Percentiles rank a stretch among this genome's conserved stretches.
Evolutionary conservation across 2,888 invertebrate species (phyloP).

Genomic region (Tachina fera): DNA sequence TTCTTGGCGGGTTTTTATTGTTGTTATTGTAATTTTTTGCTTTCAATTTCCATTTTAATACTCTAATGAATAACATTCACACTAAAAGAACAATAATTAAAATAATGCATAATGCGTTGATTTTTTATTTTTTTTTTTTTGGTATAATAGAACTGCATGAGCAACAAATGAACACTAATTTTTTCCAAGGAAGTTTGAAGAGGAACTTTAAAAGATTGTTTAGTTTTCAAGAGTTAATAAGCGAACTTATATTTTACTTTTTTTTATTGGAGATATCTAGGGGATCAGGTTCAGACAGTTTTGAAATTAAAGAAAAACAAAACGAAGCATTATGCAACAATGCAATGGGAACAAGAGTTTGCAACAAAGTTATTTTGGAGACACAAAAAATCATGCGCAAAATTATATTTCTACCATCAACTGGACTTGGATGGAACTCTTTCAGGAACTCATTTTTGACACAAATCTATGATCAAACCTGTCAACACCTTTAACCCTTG

Average conservation of each 20-base stretch:
- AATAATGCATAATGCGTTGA: constrained; percentile 38
- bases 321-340: no score
- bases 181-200: not conserved
- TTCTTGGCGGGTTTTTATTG: constrained; percentile 25
- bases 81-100: constrained; percentile 35
- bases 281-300: no score
- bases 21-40: not conserved
- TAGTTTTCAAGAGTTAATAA: not conserved
- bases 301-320: no score
- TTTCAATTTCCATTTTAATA: constrained; percentile 31
- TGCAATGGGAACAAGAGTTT: no score
- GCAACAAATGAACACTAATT: constrained; percentile 14
- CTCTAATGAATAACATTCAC: constrained; percentile 40
- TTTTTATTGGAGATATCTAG: no score
- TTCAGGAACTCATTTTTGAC: no score
- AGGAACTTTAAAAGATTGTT: not conserved
- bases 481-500: no score
- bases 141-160: not conserved
- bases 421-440: no score
- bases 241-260: not conserved
- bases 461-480: no score
- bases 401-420: no score
- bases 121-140: not conserved
- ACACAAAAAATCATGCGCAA: no score
- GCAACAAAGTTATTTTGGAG: no score